A percentile compares a stretch with the other conserved stretches of the same genome.
Evolutionary conservation across 2,888 invertebrate genomes (phyloP).

Genomic region (Germaria angustata): DNA sequence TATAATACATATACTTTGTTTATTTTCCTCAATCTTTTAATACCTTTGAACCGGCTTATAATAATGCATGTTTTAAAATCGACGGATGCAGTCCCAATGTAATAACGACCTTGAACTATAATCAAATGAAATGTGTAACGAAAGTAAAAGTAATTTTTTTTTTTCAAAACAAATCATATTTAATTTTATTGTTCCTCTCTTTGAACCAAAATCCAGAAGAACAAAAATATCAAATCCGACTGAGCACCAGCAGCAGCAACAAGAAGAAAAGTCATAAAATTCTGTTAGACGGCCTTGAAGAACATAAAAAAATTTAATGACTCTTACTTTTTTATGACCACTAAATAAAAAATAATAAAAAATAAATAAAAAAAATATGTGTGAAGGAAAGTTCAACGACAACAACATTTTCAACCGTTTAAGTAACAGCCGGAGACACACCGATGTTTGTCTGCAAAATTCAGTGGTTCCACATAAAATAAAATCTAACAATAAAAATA

Average conservation of each 20-base stretch:
- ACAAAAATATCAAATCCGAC: conserved; percentile 25
- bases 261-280: conserved; percentile 73
- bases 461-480: conserved; percentile 51
- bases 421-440: conserved; percentile 12
- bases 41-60: neutral
- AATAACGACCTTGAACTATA: conserved; percentile 42
- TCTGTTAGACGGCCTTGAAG: conserved; percentile 78
- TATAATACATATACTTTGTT: too few relatives aligned
- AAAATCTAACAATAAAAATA: conserved; percentile 41
- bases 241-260: conserved; percentile 55
- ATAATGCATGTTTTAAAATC: neutral
- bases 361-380: conserved; percentile 26
- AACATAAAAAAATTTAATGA: conserved; percentile 78
- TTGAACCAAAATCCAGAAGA: conserved; percentile 23
- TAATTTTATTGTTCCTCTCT: conserved; percentile 15
- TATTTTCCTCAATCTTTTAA: neutral
- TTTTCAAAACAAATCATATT: conserved; percentile 24
- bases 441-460: conserved; percentile 39
- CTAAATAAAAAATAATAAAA: conserved; percentile 60
- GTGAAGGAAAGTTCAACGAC: conserved; percentile 21
- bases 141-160: conserved; percentile 60
- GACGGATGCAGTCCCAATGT: neutral
- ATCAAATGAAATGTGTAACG: conserved; percentile 37
- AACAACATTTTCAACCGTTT: neutral
- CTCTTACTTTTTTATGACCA: conserved; percentile 77